These are phyloP conservation scores for Mechanitis mazaeus DNA, from an alignment of 2,888 invertebrate genomes.

Conservation along the genomic window DNA sequence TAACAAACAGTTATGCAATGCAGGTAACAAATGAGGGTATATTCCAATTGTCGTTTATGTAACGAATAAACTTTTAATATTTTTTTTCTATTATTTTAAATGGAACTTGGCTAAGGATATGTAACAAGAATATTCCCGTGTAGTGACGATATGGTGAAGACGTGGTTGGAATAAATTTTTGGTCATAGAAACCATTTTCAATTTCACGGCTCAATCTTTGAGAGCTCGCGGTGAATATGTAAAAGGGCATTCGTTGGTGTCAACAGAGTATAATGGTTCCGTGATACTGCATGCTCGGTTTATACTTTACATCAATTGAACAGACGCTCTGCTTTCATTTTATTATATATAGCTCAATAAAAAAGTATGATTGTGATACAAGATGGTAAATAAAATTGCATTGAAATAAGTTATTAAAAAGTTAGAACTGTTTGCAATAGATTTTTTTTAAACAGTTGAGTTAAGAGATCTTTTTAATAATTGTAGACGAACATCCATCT, in stretches of 20 bases:
- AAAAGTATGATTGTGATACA: no score
- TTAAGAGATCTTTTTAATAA: neutral
- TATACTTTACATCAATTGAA: slow-evolving; percentile 36
- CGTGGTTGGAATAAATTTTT: slow-evolving; percentile 71
- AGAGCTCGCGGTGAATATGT: slow-evolving; percentile 73
- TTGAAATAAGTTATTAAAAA: no score
- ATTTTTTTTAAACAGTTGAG: neutral
- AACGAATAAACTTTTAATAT: no score
- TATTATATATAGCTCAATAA: neutral
- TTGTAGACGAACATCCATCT: neutral
- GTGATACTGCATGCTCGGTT: slow-evolving; percentile 65
- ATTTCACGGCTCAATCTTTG: slow-evolving; percentile 76
- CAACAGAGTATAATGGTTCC: slow-evolving; percentile 74
- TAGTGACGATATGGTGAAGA: slow-evolving; percentile 60
- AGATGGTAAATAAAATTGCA: no score
- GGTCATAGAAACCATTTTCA: slow-evolving; percentile 74
- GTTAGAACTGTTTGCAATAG: neutral
- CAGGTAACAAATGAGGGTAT: no score
- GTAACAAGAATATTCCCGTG: slow-evolving; percentile 38
- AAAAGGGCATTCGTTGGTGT: slow-evolving; percentile 73
- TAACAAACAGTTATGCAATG: slow-evolving; percentile 5
- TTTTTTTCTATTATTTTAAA: neutral
- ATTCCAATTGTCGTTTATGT: no score
- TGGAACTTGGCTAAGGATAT: slow-evolving; percentile 18
- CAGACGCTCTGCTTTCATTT: neutral